These are phyloP conservation scores for Trachelus troglodyta DNA, from an alignment of 2,888 invertebrate genomes.

Conservation along the genomic window DNA sequence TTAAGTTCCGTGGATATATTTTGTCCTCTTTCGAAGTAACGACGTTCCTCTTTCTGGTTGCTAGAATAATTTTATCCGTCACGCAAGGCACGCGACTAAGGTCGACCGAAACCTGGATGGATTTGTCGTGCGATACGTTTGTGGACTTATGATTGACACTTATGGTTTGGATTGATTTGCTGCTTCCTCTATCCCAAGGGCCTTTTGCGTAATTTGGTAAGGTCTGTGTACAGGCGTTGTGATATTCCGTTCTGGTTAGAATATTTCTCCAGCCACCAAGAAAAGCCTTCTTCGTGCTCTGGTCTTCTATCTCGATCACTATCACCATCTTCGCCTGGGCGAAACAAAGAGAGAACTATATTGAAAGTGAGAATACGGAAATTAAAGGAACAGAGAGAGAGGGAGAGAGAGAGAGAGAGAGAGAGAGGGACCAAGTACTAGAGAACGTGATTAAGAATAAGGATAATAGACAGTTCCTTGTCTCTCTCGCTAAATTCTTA, in stretches of 20 bases:
- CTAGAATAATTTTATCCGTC: constrained; percentile 71
- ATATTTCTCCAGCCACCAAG: constrained; percentile 84
- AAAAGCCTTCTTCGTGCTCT: constrained; percentile 77
- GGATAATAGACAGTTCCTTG: too few species aligned
- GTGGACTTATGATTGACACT: constrained; percentile 36
- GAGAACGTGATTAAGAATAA: too few species aligned
- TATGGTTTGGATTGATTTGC: constrained; percentile 72
- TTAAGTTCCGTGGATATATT: neutral
- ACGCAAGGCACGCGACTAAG: constrained; percentile 72
- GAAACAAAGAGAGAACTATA: neutral
- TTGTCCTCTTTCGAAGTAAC: neutral
- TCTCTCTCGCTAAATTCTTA: too few species aligned
- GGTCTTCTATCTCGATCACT: constrained; percentile 72
- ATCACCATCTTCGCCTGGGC: constrained; percentile 48
- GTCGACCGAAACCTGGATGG: constrained; percentile 41
- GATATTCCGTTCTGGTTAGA: constrained; percentile 77
- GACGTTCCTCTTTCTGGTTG: neutral
- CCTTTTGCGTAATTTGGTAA: constrained; percentile 70
- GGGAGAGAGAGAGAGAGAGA: too few species aligned
- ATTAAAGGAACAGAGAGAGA: neutral
- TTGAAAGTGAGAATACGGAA: constrained; percentile 6
- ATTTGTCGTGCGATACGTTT: constrained; percentile 28
- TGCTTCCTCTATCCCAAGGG: constrained; percentile 67
- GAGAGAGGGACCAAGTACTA: too few species aligned
- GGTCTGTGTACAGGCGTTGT: constrained; percentile 87